Evolutionary conservation across 2,888 invertebrate genomes (phyloP).

Genomic region (Metallyticus violacea): DNA sequence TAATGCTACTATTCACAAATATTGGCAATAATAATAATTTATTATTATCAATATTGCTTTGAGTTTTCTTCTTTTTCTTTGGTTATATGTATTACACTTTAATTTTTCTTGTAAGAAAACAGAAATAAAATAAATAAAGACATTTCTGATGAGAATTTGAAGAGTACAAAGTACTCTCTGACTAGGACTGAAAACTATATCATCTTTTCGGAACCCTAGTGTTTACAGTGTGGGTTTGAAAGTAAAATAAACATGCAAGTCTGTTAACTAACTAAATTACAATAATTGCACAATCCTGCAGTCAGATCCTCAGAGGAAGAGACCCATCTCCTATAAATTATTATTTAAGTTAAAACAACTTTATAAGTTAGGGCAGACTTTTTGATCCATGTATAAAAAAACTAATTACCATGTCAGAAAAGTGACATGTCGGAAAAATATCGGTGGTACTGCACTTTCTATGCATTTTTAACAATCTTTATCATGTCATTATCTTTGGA

Average conservation of each 20-base stretch:
- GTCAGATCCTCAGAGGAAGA: not conserved
- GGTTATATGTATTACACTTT: constrained; percentile 24
- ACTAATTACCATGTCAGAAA: too few species aligned
- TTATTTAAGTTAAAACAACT: not conserved
- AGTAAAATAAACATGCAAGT: too few species aligned
- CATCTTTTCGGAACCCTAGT: not conserved
- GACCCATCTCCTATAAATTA: constrained; percentile 12
- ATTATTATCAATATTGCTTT: constrained; percentile 9
- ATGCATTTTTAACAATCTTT: too few species aligned
- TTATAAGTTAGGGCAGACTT: not conserved
- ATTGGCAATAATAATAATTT: not conserved
- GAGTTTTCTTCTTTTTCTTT: constrained; percentile 17
- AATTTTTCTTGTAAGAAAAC: constrained; percentile 4
- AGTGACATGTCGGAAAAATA: too few species aligned
- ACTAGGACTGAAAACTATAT: constrained; percentile 19
- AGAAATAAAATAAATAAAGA: constrained; percentile 22
- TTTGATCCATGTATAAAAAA: too few species aligned
- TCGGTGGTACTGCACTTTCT: not conserved
- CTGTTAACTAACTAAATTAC: not conserved
- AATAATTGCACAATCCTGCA: constrained; percentile 10
- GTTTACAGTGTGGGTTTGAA: too few species aligned
- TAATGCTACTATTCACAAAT: not conserved
- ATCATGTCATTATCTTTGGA: too few species aligned
- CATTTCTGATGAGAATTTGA: not conserved
- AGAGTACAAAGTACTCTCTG: constrained; percentile 6